These are phyloP conservation scores for Spialia ferax DNA, from an alignment of 2,888 invertebrate species.

Conservation along the genomic window DNA sequence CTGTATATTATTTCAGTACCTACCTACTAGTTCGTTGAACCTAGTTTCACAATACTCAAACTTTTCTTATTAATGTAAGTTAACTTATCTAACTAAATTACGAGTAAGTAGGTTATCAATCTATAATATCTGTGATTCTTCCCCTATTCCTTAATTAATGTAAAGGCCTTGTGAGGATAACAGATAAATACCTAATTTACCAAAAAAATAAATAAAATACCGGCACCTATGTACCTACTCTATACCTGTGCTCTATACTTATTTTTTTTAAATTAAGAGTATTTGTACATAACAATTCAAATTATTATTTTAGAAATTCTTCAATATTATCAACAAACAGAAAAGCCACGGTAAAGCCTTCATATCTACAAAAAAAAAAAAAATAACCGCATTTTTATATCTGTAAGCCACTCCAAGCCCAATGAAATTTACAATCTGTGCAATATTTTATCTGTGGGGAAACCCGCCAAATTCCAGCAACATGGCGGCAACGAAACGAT, in stretches of 20 bases:
- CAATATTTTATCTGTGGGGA: slow-evolving; percentile 33
- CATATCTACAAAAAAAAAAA: neutral
- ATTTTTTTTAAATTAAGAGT: too few relatives aligned
- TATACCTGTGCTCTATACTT: too few relatives aligned
- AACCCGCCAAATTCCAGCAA: slow-evolving; percentile 33
- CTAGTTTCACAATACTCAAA: neutral
- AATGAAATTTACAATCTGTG: neutral
- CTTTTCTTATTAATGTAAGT: neutral
- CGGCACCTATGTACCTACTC: too few relatives aligned
- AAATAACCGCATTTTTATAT: too few relatives aligned
- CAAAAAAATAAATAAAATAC: neutral
- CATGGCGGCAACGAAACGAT: slow-evolving; percentile 13
- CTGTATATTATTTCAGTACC: neutral
- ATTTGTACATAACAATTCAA: too few relatives aligned
- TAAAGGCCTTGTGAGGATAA: neutral
- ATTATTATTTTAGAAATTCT: too few relatives aligned
- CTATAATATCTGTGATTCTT: too few relatives aligned
- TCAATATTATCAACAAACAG: too few relatives aligned
- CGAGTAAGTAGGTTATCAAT: too few relatives aligned
- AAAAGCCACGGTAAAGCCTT: too few relatives aligned
- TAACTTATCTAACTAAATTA: too few relatives aligned
- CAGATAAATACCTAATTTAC: neutral
- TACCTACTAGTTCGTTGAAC: neutral
- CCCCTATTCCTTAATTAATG: neutral
- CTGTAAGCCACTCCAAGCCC: neutral